Conservation (phyloP, 1,140 invertebrate genomes). For the Apis laboriosa region DNA sequence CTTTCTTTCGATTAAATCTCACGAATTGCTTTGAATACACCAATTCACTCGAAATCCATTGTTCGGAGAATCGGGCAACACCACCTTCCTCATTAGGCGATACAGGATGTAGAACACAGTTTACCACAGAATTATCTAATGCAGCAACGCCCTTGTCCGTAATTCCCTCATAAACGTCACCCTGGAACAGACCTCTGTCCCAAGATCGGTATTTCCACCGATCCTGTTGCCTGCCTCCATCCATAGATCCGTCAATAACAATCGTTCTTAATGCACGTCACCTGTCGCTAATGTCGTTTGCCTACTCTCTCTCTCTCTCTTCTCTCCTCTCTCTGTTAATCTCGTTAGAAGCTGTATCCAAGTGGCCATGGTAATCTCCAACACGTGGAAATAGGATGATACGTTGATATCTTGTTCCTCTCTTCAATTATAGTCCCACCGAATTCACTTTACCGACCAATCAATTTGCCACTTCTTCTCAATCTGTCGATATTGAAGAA, state of each 20-base stretch:
- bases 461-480: no score
- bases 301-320: not conserved
- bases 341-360: constrained; percentile 8
- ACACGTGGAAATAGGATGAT: not conserved
- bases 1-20: no score
- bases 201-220: constrained; percentile 1
- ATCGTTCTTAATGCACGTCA: constrained; percentile 42
- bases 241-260: constrained; percentile 29
- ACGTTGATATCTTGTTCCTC: not conserved
- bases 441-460: no score
- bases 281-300: constrained; percentile 45
- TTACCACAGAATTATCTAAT: constrained; percentile 54
- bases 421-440: not conserved
- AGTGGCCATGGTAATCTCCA: not conserved
- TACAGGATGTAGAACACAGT: constrained; percentile 36
- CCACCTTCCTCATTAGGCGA: constrained; percentile 35
- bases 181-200: constrained; percentile 11
- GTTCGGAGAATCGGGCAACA: constrained; percentile 5
- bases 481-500: no score
- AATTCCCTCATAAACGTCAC: constrained; percentile 45
- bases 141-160: constrained; percentile 35
- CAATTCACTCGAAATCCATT: constrained; percentile 1
- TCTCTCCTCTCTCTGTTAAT: constrained; percentile 17
- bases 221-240: not conserved
- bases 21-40: not conserved